Evolutionary conservation across 1,140 invertebrate species (phyloP), one percentile per base, ranked within the genome.

Genomic region (Drosophila sp.): DNA sequence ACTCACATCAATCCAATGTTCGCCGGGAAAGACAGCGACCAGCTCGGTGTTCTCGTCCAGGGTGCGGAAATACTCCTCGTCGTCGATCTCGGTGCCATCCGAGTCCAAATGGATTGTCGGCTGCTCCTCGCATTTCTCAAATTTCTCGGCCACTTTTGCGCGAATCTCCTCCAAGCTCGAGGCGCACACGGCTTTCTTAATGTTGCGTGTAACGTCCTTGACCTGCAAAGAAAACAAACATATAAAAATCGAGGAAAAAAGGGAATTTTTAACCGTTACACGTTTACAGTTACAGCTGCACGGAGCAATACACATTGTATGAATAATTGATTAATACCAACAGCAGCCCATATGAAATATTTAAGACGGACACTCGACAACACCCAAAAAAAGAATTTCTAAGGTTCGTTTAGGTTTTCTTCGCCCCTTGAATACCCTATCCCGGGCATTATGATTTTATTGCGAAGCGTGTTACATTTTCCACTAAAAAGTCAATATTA

Each of bases 21-120:
- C 94, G 70, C 94, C 94, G 13, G 94, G 94, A 51, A 94, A 94
- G 18, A 97, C 93, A 6, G 97, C 93, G 95, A 97, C 97, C 71
- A 97, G 93, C 82, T 94, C 95, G 6, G 96, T 97, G 80, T 97
- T 96, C 65, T 94, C 95, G 80, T 97, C 96, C 53, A 97, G 92
- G 0, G 96, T 97, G 34, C 94, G 95, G 91, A 97, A 97, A 91
- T 97, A 97, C 89, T 97, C 96, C 91, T 97, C 96, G 82, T 97
- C 96, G 76, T 97, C 97, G 34, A 97, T 96, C 93, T 97, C 97
- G 1, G 97, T 97, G 14, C 96, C 97, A 92, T 97, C 97, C 62
- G 94, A 94, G 89, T 97, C 97, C 67, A 97, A 92, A 29, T 97
- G 95, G 40, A 96, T 94, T 51, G 95, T 96, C n/a, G 96, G 92